Conservation (phyloP, 1,140 invertebrate species). For the Bombus superbus region DNA sequence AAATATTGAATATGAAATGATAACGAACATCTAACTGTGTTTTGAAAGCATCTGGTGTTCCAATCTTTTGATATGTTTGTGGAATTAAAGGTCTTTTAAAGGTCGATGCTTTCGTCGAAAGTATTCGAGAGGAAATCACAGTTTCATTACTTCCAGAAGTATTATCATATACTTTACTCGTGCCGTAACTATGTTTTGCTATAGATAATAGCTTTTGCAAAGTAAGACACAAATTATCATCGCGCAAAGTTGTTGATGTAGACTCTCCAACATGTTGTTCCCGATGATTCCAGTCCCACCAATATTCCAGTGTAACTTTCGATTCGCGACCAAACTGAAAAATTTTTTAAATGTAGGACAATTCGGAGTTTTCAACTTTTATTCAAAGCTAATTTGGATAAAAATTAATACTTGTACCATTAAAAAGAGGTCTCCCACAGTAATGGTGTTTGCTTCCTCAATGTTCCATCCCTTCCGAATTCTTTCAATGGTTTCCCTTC, state of each 20-base stretch:
- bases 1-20: neutral
- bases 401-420: conserved; percentile 84
- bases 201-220: conserved; percentile 86
- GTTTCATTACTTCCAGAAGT: conserved; percentile 80
- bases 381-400: neutral
- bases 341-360: conserved; percentile 27
- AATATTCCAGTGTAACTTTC: conserved; percentile 92
- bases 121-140: conserved; percentile 78
- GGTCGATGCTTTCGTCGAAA: conserved; percentile 78
- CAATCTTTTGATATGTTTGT: conserved; percentile 78
- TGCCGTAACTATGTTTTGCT: conserved; percentile 83
- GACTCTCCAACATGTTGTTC: conserved; percentile 67
- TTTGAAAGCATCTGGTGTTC: conserved; percentile 82
- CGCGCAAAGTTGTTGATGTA: conserved; percentile 55
- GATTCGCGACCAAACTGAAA: conserved; percentile 90
- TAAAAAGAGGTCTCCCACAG: conserved; percentile 94
- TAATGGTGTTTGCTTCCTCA: conserved; percentile 89
- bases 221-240: conserved; percentile 75
- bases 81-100: conserved; percentile 80
- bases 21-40: conserved; percentile 84
- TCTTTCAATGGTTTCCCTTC: conserved; percentile 83
- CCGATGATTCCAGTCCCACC: conserved; percentile 86
- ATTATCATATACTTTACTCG: conserved; percentile 78
- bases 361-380: neutral
- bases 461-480: conserved; percentile 91